Conservation (phyloP, 2,797 vertebrate species). For the Gallirallus australis region DNA sequence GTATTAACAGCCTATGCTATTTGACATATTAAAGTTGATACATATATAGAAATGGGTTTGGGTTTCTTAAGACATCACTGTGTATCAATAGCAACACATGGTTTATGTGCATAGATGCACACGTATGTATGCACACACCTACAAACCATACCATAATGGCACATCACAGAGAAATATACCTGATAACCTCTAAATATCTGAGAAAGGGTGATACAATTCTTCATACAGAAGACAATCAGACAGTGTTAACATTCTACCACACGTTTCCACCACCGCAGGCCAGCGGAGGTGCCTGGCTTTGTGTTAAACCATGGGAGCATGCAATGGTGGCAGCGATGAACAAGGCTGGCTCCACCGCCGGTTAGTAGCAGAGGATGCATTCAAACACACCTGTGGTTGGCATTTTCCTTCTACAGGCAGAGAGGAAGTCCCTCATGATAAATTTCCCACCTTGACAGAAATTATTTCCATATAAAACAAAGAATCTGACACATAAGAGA, state of each 20-base stretch:
- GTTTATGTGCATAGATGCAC: background rate
- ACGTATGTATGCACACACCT: rapidly evolving
- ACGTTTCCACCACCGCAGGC: rapidly evolving
- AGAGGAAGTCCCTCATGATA: slow-evolving; percentile 27
- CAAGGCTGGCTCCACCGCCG: background rate
- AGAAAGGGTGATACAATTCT: background rate
- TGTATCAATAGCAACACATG: rapidly evolving
- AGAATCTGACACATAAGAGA: slow-evolving; percentile 30
- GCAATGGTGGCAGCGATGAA: background rate
- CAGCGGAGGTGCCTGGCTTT: background rate
- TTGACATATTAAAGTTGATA: background rate
- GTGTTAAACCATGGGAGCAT: background rate
- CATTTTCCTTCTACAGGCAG: slow-evolving; percentile 29
- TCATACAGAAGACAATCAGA: background rate
- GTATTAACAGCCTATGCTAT: background rate
- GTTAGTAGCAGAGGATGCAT: background rate
- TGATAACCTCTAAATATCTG: background rate
- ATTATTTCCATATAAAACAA: slow-evolving; percentile 66
- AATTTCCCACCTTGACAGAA: slow-evolving; percentile 49
- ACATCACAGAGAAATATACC: background rate
- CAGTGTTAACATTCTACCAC: rapidly evolving
- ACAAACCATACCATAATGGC: background rate
- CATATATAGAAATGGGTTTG: background rate
- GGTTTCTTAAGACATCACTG: background rate
- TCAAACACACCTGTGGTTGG: background rate